Evolutionary conservation across 2,113 vertebrate genomes (phyloP).

Genomic region (Dicaeum eximium): DNA sequence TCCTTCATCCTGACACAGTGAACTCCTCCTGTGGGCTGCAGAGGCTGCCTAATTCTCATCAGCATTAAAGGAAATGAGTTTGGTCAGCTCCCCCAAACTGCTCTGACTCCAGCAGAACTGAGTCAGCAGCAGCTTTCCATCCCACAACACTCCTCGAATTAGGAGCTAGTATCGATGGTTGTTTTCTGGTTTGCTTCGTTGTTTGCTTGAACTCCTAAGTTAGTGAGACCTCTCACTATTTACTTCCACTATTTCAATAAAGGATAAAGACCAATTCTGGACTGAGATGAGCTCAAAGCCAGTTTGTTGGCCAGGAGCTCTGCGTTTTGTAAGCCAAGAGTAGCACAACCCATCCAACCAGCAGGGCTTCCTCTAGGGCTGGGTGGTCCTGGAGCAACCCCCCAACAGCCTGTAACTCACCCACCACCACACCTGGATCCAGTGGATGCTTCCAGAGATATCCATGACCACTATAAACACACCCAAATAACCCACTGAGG

Average conservation of each 20-base stretch:
- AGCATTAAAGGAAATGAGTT: neutral
- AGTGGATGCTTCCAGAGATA: neutral
- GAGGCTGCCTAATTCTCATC: neutral
- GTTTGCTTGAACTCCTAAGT: accelerated
- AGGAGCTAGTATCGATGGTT: accelerated
- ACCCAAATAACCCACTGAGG: neutral
- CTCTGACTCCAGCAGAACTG: neutral
- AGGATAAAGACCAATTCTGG: accelerated
- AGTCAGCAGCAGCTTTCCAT: neutral
- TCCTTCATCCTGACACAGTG: neutral
- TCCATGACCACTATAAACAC: neutral
- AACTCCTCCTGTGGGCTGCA: neutral
- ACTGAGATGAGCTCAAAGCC: neutral
- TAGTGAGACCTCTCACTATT: neutral
- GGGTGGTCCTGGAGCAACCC: neutral
- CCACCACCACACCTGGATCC: neutral
- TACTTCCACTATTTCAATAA: neutral
- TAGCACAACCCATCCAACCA: neutral
- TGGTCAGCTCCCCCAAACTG: neutral
- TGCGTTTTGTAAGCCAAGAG: neutral
- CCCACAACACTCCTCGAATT: neutral
- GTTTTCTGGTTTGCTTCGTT: neutral
- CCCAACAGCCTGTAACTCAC: neutral
- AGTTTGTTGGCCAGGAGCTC: neutral
- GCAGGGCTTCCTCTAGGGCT: neutral